A percentile compares a stretch with the other conserved stretches of the same genome.
Conservation (phyloP, 2,888 invertebrate species). For the Slavum lentiscoides region DNA sequence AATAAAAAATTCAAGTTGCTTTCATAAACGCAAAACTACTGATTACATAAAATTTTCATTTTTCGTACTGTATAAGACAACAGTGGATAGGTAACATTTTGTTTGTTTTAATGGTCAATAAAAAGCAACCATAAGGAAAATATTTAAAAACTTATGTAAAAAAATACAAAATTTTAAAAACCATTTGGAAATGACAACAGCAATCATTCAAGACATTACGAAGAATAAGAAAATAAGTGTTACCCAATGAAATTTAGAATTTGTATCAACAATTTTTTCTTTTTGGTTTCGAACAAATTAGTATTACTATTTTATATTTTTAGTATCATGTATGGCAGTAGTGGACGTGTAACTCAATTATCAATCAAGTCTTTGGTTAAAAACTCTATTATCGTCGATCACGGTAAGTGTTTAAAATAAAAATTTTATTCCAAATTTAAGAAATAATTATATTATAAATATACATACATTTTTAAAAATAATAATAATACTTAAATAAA, state of each 20-base stretch:
- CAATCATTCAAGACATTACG: not conserved
- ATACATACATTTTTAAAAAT: not conserved
- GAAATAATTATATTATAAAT: conserved; percentile 7
- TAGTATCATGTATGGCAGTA: not conserved
- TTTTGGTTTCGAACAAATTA: not conserved
- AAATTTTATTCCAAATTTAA: not conserved
- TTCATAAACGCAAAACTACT: too few relatives aligned
- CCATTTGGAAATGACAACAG: not conserved
- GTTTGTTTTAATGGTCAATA: too few relatives aligned
- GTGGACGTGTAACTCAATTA: not conserved
- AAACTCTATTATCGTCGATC: conserved; percentile 9
- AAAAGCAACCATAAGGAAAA: not conserved
- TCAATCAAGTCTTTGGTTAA: not conserved
- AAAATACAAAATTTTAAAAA: not conserved
- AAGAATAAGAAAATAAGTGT: not conserved
- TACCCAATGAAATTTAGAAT: conserved; percentile 19
- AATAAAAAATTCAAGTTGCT: too few relatives aligned
- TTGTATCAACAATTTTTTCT: not conserved
- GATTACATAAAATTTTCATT: too few relatives aligned
- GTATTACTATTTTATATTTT: not conserved
- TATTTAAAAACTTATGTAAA: conserved; percentile 9
- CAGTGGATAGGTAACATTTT: too few relatives aligned
- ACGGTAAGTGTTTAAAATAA: conserved; percentile 2
- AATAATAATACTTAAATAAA: conserved; percentile 26
- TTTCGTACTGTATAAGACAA: too few relatives aligned